phyloP scores from a whole-genome alignment of 2,888 invertebrate genomes.

The Aphrophora alni region DNA sequence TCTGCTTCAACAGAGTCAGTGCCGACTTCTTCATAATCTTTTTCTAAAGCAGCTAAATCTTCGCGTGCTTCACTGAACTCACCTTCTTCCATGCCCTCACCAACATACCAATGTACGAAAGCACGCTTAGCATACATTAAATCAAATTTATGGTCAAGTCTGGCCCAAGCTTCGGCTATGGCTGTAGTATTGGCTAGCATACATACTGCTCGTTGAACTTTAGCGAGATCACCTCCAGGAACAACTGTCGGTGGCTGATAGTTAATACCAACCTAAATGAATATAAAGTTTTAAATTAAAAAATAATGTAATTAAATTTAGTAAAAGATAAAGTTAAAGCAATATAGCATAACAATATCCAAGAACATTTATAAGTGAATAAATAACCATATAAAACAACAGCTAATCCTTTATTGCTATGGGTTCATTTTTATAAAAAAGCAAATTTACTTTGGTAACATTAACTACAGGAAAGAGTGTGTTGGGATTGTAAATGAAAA shows the following conservation, averaged over 20 bases:
- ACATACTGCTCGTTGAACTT: slow-evolving; percentile 95
- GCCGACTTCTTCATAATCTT: slow-evolving; percentile 87
- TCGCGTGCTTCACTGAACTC: slow-evolving; percentile 65
- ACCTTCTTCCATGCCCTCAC: slow-evolving; percentile 83
- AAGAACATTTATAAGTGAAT: too few species aligned
- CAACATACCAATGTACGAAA: slow-evolving; percentile 78
- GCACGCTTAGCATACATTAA: slow-evolving; percentile 72
- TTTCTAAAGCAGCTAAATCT: slow-evolving; percentile 62
- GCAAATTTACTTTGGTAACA: too few species aligned
- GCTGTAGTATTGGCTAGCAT: slow-evolving; percentile 96
- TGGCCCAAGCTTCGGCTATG: slow-evolving; percentile 70
- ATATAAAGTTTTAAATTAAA: too few species aligned
- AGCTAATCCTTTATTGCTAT: too few species aligned
- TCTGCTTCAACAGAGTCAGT: slow-evolving; percentile 85
- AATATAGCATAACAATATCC: too few species aligned
- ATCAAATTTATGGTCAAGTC: slow-evolving; percentile 71
- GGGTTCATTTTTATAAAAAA: too few species aligned
- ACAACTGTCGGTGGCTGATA: slow-evolving; percentile 78
- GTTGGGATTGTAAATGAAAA: too few species aligned
- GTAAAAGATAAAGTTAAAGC: too few species aligned
- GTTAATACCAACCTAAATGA: slow-evolving; percentile 50
- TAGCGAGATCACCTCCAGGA: slow-evolving; percentile 92
- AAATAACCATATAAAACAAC: too few species aligned
- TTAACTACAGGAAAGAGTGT: too few species aligned
- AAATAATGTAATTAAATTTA: too few species aligned